phyloP scores from a whole-genome alignment of 2,888 invertebrate genomes.

The Harpagoxenus sublaevis region DNA sequence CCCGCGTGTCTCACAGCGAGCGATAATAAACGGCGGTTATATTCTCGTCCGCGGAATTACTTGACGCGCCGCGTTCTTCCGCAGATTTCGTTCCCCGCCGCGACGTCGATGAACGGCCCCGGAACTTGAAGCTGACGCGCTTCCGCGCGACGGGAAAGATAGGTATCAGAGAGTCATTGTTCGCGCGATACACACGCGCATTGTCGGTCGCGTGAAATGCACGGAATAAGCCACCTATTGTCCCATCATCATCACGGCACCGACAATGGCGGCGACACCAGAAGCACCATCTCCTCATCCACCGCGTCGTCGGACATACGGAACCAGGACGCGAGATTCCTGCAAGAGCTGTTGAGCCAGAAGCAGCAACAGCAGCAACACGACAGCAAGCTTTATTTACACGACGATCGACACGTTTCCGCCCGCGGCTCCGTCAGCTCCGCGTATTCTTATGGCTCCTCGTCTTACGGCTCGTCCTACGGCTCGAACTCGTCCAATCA shows the following conservation, averaged over 20 bases:
- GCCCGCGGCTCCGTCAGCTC: constrained; percentile 82
- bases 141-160: constrained; percentile 18
- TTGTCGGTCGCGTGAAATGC: constrained; percentile 84
- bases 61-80: constrained; percentile 4
- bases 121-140: constrained; percentile 11
- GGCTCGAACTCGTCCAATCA: constrained; percentile 86
- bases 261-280: constrained; percentile 65
- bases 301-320: constrained; percentile 62
- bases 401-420: constrained; percentile 77
- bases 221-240: constrained; percentile 86
- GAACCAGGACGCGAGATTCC: constrained; percentile 74
- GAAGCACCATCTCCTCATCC: constrained; percentile 58
- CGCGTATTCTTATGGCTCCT: constrained; percentile 82
- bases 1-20: not conserved
- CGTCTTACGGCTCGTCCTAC: constrained; percentile 80
- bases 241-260: constrained; percentile 70
- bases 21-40: not conserved
- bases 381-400: constrained; percentile 71
- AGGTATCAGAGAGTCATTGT: constrained; percentile 21
- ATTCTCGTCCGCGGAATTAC: not conserved
- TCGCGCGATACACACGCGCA: not conserved
- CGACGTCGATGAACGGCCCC: constrained; percentile 26
- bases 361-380: constrained; percentile 68
- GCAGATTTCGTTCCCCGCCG: constrained; percentile 11
- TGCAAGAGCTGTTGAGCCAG: constrained; percentile 78